Base-by-base conservation (phyloP, 2,888 invertebrate genomes). In the Morinoia aosen region DNA sequence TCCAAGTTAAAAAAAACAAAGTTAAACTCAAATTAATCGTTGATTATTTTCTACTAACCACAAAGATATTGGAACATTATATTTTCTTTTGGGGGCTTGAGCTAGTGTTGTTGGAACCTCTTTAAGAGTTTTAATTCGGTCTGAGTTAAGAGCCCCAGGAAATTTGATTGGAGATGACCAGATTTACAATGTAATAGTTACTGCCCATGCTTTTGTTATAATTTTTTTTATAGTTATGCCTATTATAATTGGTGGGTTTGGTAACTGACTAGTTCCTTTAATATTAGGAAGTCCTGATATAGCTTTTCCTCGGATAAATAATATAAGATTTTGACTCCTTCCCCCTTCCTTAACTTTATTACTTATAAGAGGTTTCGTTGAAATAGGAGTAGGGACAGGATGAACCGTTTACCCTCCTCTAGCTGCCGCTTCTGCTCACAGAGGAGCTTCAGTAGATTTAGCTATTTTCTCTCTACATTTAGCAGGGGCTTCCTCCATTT, bases 261-360 rank as follows among this genome's bases (percentile, higher is more conserved):
- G 98, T 96, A 98, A 98, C 97, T 98, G 98, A 98, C 97, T 98
- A 97, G 97, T 98, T 0, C 98, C 98, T 11, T 97, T 98, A 97
- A 98, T 98, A 98, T 97, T 98, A 97, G 98, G 98, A 96, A 98
- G 98, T 0, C 98, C 98, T 7, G 98, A 98, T 98, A 98, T 98
- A 97, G 98, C 98, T 19, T 98, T 98, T 95, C 98, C 98, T 0
- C 98, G 98, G 97, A 98, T 98, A 98, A 98, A 98, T 98, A 98
- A 98, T 97, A 98, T 98, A 98, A 98, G 98, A 97, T 98, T 98
- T 97, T 98, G 98, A 98, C 96, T 98, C 95, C 96, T 98, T n/a
- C 98, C 98, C 0, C 98, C 98, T 0, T 98, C 98, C 19, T 97
- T 98, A 97, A 97, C 98, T n/a, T 97, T 98, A 94, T 97, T 98